Evolutionary conservation across 92 coral and sea anemone genomes (phyloP), one percentile per base, ranked within the genome.

Genomic region (Phenganax stokvisi): DNA sequence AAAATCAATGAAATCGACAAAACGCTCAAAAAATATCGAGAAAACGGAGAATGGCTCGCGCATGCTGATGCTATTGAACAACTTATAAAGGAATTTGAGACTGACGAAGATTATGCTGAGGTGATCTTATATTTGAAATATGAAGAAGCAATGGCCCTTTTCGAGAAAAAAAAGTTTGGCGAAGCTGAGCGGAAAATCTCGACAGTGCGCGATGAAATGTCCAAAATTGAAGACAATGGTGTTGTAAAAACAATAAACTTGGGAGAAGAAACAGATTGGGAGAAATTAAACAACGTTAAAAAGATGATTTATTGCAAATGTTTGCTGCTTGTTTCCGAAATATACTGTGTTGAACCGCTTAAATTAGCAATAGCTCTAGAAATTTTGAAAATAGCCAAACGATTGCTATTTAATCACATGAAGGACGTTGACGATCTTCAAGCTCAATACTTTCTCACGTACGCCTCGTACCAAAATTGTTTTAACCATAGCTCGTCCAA

Each of bases 271-370:
- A 6, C 73, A 29, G 47, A 68, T 37, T 68, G 52, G 73, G 73
- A 68, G 10, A 51, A 29, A 6, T 9, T 30, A 6, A 68, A 28
- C 30, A n/a, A 68, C 11, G 29, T 12, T 30, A 52, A 68, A 68
- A 28, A 68, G 13, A 68, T 30, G 53, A 29, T 68, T 68, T 68
- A 9, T 7, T 68, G 73, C 30, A 68, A 68, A 44, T 68, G 73
- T 10, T 53, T 68, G 52, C 29, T 68, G 13, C n/a, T 68, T 16
- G 15, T 16, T 10, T 68, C 73, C 37, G 29, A 44, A 25, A n/a
- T 30, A 68, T 37, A 30, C 47, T 68, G 73, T 11, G 53, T 37
- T 15, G 1, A 12, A 44, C 1, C 8, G 3, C 9, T 0, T 30
- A 20, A 20, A 20, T 37, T 68, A 0, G 73, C 53, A 8, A 68